Evolutionary conservation across 1,140 invertebrate genomes (phyloP), one percentile per base, ranked within the genome.

Genomic region (Drosophila nigrodunni): DNA sequence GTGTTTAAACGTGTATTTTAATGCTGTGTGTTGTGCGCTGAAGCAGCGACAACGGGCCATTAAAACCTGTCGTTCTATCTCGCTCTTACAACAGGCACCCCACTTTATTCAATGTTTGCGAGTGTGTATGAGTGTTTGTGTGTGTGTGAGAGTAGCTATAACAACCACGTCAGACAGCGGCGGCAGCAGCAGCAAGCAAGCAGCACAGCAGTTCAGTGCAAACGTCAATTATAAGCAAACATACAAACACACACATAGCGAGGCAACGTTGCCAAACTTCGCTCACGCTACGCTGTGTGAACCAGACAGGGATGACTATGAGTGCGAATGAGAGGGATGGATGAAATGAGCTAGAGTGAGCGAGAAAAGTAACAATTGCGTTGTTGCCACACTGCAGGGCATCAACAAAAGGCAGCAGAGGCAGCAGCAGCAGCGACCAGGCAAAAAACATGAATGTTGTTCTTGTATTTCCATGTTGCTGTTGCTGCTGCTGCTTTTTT

Each of bases 151-250:
- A 59, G 67, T 75, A 69, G 74, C 68, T 76, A 72, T 75, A 75
- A 72, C 74, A 79, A 88, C 83, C 83, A 88, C 85, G 80, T 87
- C 83, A 87, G 83, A 87, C 82, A 76, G 78, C 67, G 37, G 64
- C 61, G 37, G 68, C 59, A 46, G 49, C 54, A 46, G 49, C 54
- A 30, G 25, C 25, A 30, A 43, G 60, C 52, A 55, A 74, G 61
- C 74, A 74, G 58, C 58, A 59, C 64, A 62, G 54, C 72, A 74
- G 66, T 73, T 82, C 77, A 85, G 81, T 85, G 82, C 85, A 88
- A 89, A 88, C 83, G 83, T 88, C 83, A 88, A 88, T 88, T 88
- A 88, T 88, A 88, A 88, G 82, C 83, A 87, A 87, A 87, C 82
- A 82, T 43, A 68, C 55, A 88, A 88, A 82, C 88, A 87, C 82